Percentiles rank a stretch among this genome's conserved stretches.
These are phyloP conservation scores for Atta cephalotes DNA, from an alignment of 1,140 invertebrate genomes.

Conservation along the genomic window DNA sequence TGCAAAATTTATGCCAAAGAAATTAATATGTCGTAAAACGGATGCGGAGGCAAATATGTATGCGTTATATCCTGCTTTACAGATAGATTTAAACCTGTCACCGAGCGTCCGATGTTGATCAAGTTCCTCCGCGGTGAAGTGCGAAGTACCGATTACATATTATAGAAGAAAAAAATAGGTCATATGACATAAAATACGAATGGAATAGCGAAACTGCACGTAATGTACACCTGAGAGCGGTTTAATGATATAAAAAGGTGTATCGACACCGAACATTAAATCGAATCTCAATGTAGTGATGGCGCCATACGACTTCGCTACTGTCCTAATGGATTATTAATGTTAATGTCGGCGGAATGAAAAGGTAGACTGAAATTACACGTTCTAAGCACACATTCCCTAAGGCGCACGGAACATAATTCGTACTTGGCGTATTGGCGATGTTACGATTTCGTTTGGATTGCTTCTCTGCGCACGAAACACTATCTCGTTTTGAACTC, in stretches of 20 bases:
- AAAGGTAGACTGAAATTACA: conserved; percentile 60
- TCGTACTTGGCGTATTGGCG: conserved; percentile 41
- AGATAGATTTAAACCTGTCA: conserved; percentile 6
- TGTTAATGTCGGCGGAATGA: conserved; percentile 64
- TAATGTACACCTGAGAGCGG: conserved; percentile 35
- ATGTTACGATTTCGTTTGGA: conserved; percentile 51
- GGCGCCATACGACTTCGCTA: conserved; percentile 45
- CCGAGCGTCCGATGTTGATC: conserved; percentile 19
- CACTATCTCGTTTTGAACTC: conserved; percentile 26
- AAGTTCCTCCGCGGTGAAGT: conserved; percentile 12
- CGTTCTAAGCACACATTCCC: conserved; percentile 42
- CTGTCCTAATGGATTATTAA: conserved; percentile 71
- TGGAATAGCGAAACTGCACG: conserved; percentile 1
- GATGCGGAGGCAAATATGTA: background rate
- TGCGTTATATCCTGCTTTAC: background rate
- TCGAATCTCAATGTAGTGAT: conserved; percentile 30
- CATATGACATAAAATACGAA: conserved; percentile 11
- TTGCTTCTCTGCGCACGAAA: conserved; percentile 25
- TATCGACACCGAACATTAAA: conserved; percentile 51
- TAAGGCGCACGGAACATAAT: conserved; percentile 40
- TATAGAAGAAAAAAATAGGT: conserved; percentile 38
- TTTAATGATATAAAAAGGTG: conserved; percentile 57
- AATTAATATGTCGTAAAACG: background rate
- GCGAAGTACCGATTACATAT: conserved; percentile 35
- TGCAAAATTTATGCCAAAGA: background rate